Percentiles rank a stretch among this genome's conserved stretches.
Conservation (phyloP, 2,797 vertebrate species). For the Anas georgica region DNA sequence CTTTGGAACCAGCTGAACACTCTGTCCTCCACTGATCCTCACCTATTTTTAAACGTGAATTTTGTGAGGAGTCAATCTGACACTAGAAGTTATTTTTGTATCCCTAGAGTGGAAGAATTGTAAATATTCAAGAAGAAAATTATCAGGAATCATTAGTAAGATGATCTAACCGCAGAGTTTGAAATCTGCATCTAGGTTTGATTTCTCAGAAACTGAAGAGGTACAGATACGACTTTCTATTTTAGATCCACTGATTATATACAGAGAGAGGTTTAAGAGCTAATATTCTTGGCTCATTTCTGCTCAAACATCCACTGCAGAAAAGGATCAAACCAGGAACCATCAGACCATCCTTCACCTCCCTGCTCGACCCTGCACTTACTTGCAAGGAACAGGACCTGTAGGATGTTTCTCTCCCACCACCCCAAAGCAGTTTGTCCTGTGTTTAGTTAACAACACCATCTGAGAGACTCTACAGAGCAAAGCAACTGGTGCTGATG, state of each 20-base stretch:
- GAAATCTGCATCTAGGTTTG: neutral
- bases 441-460: neutral
- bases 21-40: neutral
- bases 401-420: neutral
- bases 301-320: neutral
- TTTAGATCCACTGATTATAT: neutral
- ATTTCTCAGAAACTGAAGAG: neutral
- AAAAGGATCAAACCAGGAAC: neutral
- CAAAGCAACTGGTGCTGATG: neutral
- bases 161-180: neutral
- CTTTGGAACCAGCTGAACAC: neutral
- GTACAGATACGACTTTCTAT: neutral
- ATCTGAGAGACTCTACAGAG: neutral
- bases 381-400: neutral
- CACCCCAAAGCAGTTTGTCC: neutral
- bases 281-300: neutral
- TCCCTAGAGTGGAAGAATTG: neutral
- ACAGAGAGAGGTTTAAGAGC: neutral
- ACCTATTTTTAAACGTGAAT: neutral
- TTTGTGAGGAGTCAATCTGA: neutral
- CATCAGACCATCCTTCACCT: neutral
- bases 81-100: neutral
- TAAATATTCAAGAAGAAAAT: neutral
- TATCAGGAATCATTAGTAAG: neutral
- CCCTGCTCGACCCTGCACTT: neutral